Percentiles rank a stretch among this genome's conserved stretches.
Conservation (phyloP, 53 echinoderm and acorn worm species). For the Holothuria scabra region DNA sequence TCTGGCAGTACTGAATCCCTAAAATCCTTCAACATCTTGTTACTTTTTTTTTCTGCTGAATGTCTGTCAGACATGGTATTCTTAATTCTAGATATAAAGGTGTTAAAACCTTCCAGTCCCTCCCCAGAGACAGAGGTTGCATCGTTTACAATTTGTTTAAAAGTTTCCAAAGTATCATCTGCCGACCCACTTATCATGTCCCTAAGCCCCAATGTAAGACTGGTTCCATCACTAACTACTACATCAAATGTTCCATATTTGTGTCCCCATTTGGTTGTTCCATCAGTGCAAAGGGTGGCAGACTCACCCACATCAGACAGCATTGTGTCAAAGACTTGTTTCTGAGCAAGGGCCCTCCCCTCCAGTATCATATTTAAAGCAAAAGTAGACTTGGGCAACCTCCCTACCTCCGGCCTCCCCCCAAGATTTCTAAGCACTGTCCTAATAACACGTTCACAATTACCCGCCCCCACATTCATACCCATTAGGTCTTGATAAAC, state of each 20-base stretch:
- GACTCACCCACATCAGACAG: neutral
- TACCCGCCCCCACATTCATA: conserved; percentile 55
- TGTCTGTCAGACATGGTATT: conserved; percentile 5
- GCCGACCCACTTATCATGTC: conserved; percentile 25
- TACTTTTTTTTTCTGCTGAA: conserved; percentile 10
- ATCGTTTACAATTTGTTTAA: neutral
- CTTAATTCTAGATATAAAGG: neutral
- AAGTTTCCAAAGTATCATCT: neutral
- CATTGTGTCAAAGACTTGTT: conserved; percentile 42
- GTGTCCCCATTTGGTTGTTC: conserved; percentile 64
- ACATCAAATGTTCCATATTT: conserved; percentile 61
- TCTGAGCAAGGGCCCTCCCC: conserved; percentile 55
- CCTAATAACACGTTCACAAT: conserved; percentile 47
- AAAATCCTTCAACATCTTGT: conserved; percentile 14
- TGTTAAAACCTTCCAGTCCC: neutral
- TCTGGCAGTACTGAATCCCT: conserved; percentile 9
- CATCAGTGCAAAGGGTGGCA: conserved; percentile 59
- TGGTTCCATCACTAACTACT: conserved; percentile 37
- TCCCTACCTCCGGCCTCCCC: neutral
- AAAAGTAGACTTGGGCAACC: conserved; percentile 50
- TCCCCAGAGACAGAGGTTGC: neutral
- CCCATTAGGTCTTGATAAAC: conserved; percentile 56
- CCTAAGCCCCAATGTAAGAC: conserved; percentile 62
- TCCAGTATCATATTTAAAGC: conserved; percentile 56
- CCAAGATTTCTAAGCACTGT: conserved; percentile 35